phyloP scores from a whole-genome alignment of 2,888 invertebrate species.

The Diabrotica balteata region DNA sequence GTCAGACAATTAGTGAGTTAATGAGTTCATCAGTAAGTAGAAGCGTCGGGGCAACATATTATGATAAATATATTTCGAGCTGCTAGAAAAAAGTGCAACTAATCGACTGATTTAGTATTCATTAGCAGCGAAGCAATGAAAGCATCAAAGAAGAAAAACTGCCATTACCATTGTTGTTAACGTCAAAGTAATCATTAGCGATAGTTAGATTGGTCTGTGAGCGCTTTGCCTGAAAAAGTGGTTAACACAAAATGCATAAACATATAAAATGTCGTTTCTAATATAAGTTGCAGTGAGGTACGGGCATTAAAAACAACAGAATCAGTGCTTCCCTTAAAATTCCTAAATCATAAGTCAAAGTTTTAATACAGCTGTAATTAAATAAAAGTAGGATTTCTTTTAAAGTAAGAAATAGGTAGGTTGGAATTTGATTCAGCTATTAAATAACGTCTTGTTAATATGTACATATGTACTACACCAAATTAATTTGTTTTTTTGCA shows the following conservation, averaged over 20 bases:
- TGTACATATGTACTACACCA: too few species aligned
- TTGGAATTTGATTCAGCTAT: too few species aligned
- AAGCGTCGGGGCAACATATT: slow-evolving; percentile 30
- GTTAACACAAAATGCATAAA: slow-evolving; percentile 3
- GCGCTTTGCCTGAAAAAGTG: slow-evolving; percentile 8
- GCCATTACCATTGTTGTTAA: slow-evolving; percentile 11
- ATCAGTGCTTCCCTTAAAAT: too few species aligned
- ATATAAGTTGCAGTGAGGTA: not conserved
- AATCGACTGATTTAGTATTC: slow-evolving; percentile 38
- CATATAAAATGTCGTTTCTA: not conserved
- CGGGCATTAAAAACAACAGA: too few species aligned
- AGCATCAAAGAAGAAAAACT: slow-evolving; percentile 4
- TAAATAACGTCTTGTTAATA: too few species aligned
- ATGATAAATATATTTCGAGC: slow-evolving; percentile 42
- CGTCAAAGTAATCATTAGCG: slow-evolving; percentile 6
- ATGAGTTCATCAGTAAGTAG: slow-evolving; percentile 42
- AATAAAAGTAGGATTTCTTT: too few species aligned
- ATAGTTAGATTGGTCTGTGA: slow-evolving; percentile 9
- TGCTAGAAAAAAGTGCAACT: slow-evolving; percentile 37
- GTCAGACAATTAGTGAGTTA: slow-evolving; percentile 41
- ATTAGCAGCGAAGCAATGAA: slow-evolving; percentile 24
- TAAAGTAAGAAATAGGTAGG: too few species aligned
- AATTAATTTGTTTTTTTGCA: too few species aligned
- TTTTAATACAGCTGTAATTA: too few species aligned
- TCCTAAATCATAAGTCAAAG: too few species aligned